Evolutionary conservation across 2,113 vertebrate species (phyloP).

Genomic region (cattle (Bos taurus)): ARS-UCD2.0 NC_037331.1:80042501-80043000

Average conservation of each 20-base stretch:
- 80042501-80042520: slow-evolving; percentile 78
- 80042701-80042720: slow-evolving; percentile 55
- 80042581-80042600: slow-evolving; percentile 69
- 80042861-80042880: slow-evolving; percentile 26
- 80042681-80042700: slow-evolving; percentile 47
- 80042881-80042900: slow-evolving; percentile 8
- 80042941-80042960: slow-evolving; percentile 35
- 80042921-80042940: slow-evolving; percentile 5
- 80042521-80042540: slow-evolving; percentile 73
- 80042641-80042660: slow-evolving; percentile 56
- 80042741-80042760: background rate
- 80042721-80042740: slow-evolving; percentile 39
- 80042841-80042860: slow-evolving; percentile 28
- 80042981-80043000: slow-evolving; percentile 9
- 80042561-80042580: slow-evolving; percentile 77
- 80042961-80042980: background rate
- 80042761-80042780: slow-evolving; percentile 43
- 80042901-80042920: slow-evolving; percentile 13
- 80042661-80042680: slow-evolving; percentile 36
- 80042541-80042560: slow-evolving; percentile 78
- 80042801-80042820: slow-evolving; percentile 18
- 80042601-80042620: slow-evolving; percentile 68
- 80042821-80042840: slow-evolving; percentile 36
- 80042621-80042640: slow-evolving; percentile 57
- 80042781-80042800: slow-evolving; percentile 38